Conservation (phyloP, 2,888 invertebrate genomes). For the Calameuta pallipes region DNA sequence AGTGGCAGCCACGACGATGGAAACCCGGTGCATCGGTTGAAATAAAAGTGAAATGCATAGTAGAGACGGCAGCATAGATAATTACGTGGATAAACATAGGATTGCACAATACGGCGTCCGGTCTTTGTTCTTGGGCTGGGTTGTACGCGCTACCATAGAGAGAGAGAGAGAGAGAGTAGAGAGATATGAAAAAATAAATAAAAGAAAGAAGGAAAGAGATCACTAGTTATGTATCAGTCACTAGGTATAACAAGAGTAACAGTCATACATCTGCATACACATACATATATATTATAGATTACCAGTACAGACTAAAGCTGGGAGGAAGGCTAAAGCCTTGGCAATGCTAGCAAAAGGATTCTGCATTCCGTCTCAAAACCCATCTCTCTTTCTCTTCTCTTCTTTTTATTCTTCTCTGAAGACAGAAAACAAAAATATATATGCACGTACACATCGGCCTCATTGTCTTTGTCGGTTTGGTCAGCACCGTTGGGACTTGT, state of each 20-base stretch:
- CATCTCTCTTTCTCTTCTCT: slow-evolving; percentile 6
- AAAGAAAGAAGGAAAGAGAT: too few relatives aligned
- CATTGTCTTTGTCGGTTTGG: slow-evolving; percentile 9
- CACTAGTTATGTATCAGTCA: neutral
- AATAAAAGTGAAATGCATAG: slow-evolving; percentile 56
- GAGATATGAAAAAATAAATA: too few relatives aligned
- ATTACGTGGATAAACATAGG: slow-evolving; percentile 52
- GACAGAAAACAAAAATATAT: slow-evolving; percentile 8
- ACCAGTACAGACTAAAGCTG: neutral
- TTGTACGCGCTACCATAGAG: slow-evolving; percentile 8
- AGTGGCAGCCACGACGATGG: neutral
- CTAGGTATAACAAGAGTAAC: neutral
- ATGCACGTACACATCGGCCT: neutral
- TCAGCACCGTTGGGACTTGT: neutral
- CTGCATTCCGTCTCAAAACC: slow-evolving; percentile 17
- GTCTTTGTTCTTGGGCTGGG: slow-evolving; percentile 45
- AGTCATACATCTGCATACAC: too few relatives aligned
- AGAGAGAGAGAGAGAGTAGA: neutral
- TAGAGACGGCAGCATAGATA: slow-evolving; percentile 48
- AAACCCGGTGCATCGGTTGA: slow-evolving; percentile 26
- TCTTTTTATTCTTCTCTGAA: neutral
- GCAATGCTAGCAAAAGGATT: slow-evolving; percentile 36
- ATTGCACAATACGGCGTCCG: slow-evolving; percentile 53
- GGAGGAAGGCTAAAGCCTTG: slow-evolving; percentile 26
- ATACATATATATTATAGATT: too few relatives aligned